phyloP scores from a whole-genome alignment of 2,797 vertebrate genomes.

The Pogoniulus pusillus region DNA sequence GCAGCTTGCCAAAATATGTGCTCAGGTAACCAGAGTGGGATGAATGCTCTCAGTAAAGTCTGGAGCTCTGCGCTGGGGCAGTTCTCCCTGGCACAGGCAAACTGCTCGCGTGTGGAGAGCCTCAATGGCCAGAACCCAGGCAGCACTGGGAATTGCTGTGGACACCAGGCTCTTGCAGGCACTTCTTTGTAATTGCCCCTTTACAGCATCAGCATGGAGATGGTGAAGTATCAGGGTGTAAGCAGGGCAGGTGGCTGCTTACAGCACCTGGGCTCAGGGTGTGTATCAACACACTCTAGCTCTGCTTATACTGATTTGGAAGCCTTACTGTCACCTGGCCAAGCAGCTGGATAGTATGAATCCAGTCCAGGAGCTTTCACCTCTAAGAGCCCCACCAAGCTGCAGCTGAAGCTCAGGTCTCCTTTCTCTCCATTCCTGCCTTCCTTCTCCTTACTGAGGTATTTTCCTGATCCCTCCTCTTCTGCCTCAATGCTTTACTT shows the following conservation, averaged over 20 bases:
- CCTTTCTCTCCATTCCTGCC: neutral
- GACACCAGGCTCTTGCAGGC: neutral
- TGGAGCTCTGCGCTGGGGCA: neutral
- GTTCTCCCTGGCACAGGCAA: neutral
- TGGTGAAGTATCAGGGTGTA: rapidly evolving
- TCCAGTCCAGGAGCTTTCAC: neutral
- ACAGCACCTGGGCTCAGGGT: rapidly evolving
- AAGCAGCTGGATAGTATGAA: rapidly evolving
- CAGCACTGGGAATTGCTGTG: neutral
- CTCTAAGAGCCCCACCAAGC: neutral
- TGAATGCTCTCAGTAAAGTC: neutral
- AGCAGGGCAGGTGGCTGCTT: neutral
- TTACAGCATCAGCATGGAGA: rapidly evolving
- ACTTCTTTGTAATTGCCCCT: neutral
- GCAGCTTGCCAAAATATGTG: neutral
- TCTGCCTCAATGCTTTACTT: neutral
- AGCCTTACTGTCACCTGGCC: neutral
- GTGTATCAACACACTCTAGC: neutral
- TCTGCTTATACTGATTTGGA: neutral
- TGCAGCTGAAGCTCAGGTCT: neutral
- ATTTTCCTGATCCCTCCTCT: neutral
- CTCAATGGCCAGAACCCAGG: neutral
- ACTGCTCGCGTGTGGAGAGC: rapidly evolving
- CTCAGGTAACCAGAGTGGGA: neutral
- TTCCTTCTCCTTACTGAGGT: neutral